These are phyloP conservation scores for Pholis gunnellus DNA, from an alignment of 2,113 vertebrate species.

Conservation along the genomic window DNA sequence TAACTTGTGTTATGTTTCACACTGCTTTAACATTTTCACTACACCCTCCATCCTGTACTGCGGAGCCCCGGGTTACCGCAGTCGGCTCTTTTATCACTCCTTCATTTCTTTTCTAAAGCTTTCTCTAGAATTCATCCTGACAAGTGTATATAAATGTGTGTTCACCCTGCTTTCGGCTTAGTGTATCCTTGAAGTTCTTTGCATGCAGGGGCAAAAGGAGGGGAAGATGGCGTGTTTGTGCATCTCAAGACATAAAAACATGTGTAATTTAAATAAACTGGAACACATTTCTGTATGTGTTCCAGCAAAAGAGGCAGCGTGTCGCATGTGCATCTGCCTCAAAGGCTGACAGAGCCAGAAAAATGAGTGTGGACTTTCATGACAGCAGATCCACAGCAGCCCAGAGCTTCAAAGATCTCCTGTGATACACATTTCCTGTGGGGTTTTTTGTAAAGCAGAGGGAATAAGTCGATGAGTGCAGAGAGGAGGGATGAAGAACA, in stretches of 20 bases:
- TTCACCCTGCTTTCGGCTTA: neutral
- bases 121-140: neutral
- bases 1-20: conserved; percentile 4
- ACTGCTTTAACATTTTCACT: conserved; percentile 12
- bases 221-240: neutral
- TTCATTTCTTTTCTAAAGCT: neutral
- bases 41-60: neutral
- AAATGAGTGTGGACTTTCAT: conserved; percentile 14
- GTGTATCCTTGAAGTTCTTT: neutral
- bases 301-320: neutral
- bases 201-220: neutral
- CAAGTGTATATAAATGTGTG: conserved; percentile 1
- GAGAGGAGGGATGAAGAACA: conserved; percentile 15
- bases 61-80: neutral
- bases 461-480: conserved; percentile 16
- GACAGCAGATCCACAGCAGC: conserved; percentile 27
- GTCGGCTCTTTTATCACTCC: conserved; percentile 6
- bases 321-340: conserved; percentile 16
- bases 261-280: too few species aligned
- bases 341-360: conserved; percentile 20
- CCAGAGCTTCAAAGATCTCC: conserved; percentile 49
- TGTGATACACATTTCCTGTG: conserved; percentile 26
- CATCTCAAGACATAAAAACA: conserved; percentile 11
- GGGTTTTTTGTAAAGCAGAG: conserved; percentile 34
- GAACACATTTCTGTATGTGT: conserved; percentile 22